Base-by-base conservation (phyloP, 2,113 vertebrate genomes). In the Pelvicachromis taeniatus region DNA sequence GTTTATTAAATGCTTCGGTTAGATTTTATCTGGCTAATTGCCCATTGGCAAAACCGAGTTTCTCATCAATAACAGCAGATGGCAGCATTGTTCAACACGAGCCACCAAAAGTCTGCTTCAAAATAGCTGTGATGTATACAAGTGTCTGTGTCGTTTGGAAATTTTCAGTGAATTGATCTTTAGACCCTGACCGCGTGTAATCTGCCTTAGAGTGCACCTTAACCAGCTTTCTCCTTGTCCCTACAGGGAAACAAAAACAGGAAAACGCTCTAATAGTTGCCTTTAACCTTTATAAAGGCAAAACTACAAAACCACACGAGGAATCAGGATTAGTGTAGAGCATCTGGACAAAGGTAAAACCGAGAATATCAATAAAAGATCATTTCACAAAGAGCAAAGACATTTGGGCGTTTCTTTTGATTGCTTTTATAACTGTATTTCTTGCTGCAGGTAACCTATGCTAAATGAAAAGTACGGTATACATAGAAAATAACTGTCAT, bases 81-180 rank as follows among this genome's bases (percentile, higher is more conserved):
- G 93, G 94, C 92, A 92, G 91, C 83, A 92, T 91, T 93, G 90
- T 81, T 92, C 91, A 91, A 58, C 65, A n/a, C n/a, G 42, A 85
- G 4, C 59, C 42, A 65, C 14, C 1, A 17, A 50, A 53, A 14
- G 19, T 8, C 10, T 80, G 13, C 4, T 35, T 19, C 11, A 48
- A 65, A 78, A 56, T 31, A 79, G 2, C 55, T 59, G 59, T 17
- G 38, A 58, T n/a, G 12, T 23, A 38, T 19, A 40, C n/a, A 63
- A 59, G 4, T 70, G 23, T 26, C 35, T 50, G 14, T 45, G 63
- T 68, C 10, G 4, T 2, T 70, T 3, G 63, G 38, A 3, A 21
- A 53, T 40, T 77, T 21, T 50, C 12, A 50, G 2, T 13, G 70
- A 75, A 50, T 75, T 31, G 42, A 19, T 16, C 42, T 75, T 48